phyloP scores from a whole-genome alignment of 2,113 vertebrate species.

The Toxotes jaculatrix region DNA sequence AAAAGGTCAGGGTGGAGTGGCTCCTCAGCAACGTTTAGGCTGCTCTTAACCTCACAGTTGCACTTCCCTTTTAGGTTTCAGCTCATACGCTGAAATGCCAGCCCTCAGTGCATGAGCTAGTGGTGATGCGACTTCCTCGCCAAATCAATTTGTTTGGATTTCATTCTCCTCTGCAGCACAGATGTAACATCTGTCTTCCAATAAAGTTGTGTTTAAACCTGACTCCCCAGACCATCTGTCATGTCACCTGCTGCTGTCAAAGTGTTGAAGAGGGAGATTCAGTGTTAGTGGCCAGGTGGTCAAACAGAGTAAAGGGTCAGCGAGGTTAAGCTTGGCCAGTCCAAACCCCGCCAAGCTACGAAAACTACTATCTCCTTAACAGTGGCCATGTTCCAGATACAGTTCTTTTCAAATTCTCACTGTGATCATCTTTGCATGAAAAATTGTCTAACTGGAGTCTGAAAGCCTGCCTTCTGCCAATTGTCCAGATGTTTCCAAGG shows the following conservation, averaged over 20 bases:
- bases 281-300: slow-evolving; percentile 75
- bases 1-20: neutral
- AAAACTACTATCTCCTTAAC: neutral
- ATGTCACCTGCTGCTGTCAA: slow-evolving; percentile 73
- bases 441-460: slow-evolving; percentile 52
- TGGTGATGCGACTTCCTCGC: slow-evolving; percentile 8
- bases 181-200: slow-evolving; percentile 63
- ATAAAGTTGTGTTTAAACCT: slow-evolving; percentile 65
- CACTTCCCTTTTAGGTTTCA: slow-evolving; percentile 14
- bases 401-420: slow-evolving; percentile 34
- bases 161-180: slow-evolving; percentile 42
- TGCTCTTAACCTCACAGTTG: slow-evolving; percentile 19
- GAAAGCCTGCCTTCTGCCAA: slow-evolving; percentile 24
- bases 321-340: slow-evolving; percentile 54
- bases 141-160: slow-evolving; percentile 66
- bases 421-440: slow-evolving; percentile 45
- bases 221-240: slow-evolving; percentile 75
- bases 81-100: neutral
- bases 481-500: slow-evolving; percentile 63
- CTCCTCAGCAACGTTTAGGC: neutral
- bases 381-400: neutral
- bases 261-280: slow-evolving; percentile 61
- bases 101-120: neutral
- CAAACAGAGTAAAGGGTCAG: slow-evolving; percentile 68
- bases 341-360: slow-evolving; percentile 13